Base-by-base conservation (phyloP, 2,888 invertebrate species). In the Cacoxenus indagator region DNA sequence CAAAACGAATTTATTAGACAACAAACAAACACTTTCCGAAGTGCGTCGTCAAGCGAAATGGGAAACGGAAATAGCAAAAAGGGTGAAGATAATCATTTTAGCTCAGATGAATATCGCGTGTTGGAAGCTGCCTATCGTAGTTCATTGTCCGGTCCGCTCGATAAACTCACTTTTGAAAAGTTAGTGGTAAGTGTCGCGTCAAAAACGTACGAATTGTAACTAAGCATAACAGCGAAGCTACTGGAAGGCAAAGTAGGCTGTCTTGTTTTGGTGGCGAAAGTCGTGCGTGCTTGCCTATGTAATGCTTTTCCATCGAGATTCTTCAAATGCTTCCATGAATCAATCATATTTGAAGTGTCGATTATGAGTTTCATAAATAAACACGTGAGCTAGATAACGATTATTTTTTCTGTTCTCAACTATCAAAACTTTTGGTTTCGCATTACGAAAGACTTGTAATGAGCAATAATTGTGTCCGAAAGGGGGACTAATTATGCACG, bases 141-240 rank as follows among this genome's bases (percentile, higher is more conserved):
- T 46, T 75, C 78, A 2, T 76, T 79, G 43, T 76, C 81, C 29
- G 84, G 84, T 9, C 76, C 82, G 22, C 73, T 84, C 22, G 85
- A 84, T 31, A 85, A 84, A 69, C 65, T 85, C 69, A 80, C 82
- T 17, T 78, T 81, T 68, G 84, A 85, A 57, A 78, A 83, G 54
- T 74, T 85, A 45, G 73, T 85, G 81, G 85, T 85, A 79, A 72
- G 82, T 76, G 27, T 24, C 8, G 8, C 37, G 37, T 37, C 8
- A 37, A 55, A 27, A 57, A 59, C 17, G 17, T n/a, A 31, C 1
- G 1, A 59, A 59, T 0, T 4, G n/a, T 2, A 5, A 37, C 37
- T 37, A 11, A 11, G 37, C 37, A 8, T 8, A 4, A 37, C 8
- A 11, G 14, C 2, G 37, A 37, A 37, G 37, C 14, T 37, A 4